Evolutionary conservation across 2,113 vertebrate species (phyloP), one percentile per base, ranked within the genome.

Genomic region (Phocoena phocoena): DNA sequence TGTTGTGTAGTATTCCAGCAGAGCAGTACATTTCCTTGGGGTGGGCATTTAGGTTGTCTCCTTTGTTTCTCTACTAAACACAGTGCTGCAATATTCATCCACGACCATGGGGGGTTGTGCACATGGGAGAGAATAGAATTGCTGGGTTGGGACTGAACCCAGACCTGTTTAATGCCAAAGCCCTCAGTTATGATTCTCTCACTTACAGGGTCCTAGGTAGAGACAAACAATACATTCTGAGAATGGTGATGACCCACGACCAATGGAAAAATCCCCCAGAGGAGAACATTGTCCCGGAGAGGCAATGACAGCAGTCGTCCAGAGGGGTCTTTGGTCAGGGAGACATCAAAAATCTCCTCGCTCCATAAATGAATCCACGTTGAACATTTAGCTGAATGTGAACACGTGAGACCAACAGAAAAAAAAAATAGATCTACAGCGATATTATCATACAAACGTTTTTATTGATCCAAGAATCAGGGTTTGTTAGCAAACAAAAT

Each of bases 391-490:
- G 25, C 58, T n/a, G 20, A 68, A 53, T 70, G 38, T 20, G 55
- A 60, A 33, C 14, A 14, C 15, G 12, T 8, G 38, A 93, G 90
- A 58, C 71, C 58, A 88, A 81, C 8, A 87, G 79, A 3, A 20
- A 13, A 58, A 62, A 73, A 28, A 13, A 80, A 92, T 38, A 26
- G 38, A 55, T 53, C 89, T 83, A 71, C 10, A 81, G 33, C 25
- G 7, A 70, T 77, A 13, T 47, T 90, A 44, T 96, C 65, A 55
- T 41, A 90, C 1, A 9, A 92, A 65, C 9, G 6, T 62, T 88
- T 94, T 77, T 94, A 87, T 73, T 94, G 62, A 41, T 67, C 55
- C 8, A 83, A 82, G 38, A 94, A 92, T 92, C 68, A 92, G 62
- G 25, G n/a, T 38, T 94, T 82, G 65, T 80, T 90, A 82, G 55